phyloP scores from a whole-genome alignment of 2,888 invertebrate species.

The Ophion ventricosus region DNA sequence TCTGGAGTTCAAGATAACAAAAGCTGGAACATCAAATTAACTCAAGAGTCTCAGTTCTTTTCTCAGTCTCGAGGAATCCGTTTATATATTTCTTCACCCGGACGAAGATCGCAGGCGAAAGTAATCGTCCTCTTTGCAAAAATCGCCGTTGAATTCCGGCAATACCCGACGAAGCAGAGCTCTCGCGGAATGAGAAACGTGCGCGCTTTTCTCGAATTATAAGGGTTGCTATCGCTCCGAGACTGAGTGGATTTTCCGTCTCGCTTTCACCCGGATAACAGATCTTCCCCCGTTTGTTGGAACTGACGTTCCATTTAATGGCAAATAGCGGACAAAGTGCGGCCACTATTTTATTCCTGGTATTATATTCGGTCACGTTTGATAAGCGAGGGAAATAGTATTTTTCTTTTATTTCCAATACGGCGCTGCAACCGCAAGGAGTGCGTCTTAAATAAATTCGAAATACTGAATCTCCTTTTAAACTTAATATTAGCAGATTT shows the following conservation, averaged over 20 bases:
- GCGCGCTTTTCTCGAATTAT: constrained; percentile 75
- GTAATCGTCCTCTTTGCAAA: constrained; percentile 64
- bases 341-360: constrained; percentile 33
- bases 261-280: constrained; percentile 70
- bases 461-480: background rate
- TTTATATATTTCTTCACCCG: constrained; percentile 67
- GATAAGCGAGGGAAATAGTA: background rate
- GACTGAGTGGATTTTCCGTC: constrained; percentile 30
- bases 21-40: constrained; percentile 48
- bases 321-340: constrained; percentile 56
- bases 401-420: background rate
- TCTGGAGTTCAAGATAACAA: constrained; percentile 28
- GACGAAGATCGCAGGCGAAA: constrained; percentile 62
- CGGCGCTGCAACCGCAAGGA: background rate
- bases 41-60: constrained; percentile 48
- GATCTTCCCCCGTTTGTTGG: constrained; percentile 65
- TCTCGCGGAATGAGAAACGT: constrained; percentile 66
- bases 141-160: constrained; percentile 64
- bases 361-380: constrained; percentile 25
- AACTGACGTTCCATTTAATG: constrained; percentile 77
- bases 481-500: too few relatives aligned
- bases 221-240: constrained; percentile 65
- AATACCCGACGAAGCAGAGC: constrained; percentile 41
- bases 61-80: constrained; percentile 33
- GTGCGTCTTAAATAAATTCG: background rate